Evolutionary conservation across 2,888 invertebrate species (phyloP).

Genomic region (Tenodera sinensis): DNA sequence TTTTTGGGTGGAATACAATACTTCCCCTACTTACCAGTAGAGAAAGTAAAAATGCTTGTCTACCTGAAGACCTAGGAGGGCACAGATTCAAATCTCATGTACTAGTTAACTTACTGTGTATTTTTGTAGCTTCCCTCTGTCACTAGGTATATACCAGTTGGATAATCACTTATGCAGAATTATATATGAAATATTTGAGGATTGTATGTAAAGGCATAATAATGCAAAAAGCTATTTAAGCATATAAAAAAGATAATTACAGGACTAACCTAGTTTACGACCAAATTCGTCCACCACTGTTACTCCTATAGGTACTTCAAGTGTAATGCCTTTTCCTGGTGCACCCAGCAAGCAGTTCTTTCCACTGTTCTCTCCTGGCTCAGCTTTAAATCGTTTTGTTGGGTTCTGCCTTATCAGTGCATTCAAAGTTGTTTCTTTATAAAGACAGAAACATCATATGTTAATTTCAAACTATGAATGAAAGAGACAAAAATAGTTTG

Average conservation of each 20-base stretch:
- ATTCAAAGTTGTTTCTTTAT: slow-evolving; percentile 39
- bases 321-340: slow-evolving; percentile 64
- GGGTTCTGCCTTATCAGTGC: slow-evolving; percentile 47
- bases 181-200: no score
- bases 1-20: no score
- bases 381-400: slow-evolving; percentile 60
- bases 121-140: no score
- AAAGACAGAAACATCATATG: slow-evolving; percentile 24
- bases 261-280: slow-evolving; percentile 53
- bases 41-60: no score
- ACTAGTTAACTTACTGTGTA: no score
- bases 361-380: slow-evolving; percentile 71
- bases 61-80: no score
- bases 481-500: background rate
- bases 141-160: no score
- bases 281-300: slow-evolving; percentile 66
- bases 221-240: background rate
- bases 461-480: background rate
- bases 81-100: no score
- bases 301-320: slow-evolving; percentile 81
- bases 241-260: background rate
- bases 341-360: slow-evolving; percentile 70
- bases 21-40: no score
- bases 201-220: no score
- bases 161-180: no score